Evolutionary conservation across 2,797 vertebrate species (phyloP), one percentile per base, ranked within the genome.

Genomic region (Pteropus rufus): DNA sequence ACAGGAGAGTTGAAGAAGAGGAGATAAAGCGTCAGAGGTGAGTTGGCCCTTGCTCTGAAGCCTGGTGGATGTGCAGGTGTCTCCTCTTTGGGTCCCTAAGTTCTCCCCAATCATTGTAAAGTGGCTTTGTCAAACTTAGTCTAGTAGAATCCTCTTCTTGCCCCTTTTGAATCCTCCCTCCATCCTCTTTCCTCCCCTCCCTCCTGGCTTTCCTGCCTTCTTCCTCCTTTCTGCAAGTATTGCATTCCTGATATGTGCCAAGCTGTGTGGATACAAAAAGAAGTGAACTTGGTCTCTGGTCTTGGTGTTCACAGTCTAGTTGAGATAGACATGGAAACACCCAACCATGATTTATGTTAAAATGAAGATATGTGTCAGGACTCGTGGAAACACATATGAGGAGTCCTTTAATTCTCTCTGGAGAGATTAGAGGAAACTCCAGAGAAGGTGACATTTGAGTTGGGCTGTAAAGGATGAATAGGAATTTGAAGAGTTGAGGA

Each of bases 1-100:
- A 97, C 84, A 98, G 98, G 95, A 98, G 99, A 91, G 97, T 95
- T 0, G 98, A 98, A 46, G 95, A 98, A 64, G 98, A 99, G 31
- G 98, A 99, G 65, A 93, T 98, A 34, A 98, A 97, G 89, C 98
- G 97, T 76, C 97, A 97, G 73, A 98, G 99, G 99, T 99, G n/a
- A 96, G 97, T 34, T 21, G 0, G 0, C 16, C 0, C 0, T 0
- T 0, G 0, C 39, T 62, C 14, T 41, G 86, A 29, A 26, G 44
- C 0, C 1, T 36, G 18, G 29, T 1, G 56, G 52, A 5, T 2
- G 0, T 19, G 84, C 34, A 31, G 14, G 8, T 3, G 1, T 8
- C 23, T 79, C 56, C 36, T 29, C 15, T 12, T 0, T 10, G 34
- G 8, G 8, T 16, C n/a, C 44, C 23, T 4, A 0, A 8, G 19